Evolutionary conservation across 2,797 vertebrate genomes (phyloP), one percentile per base, ranked within the genome.

Genomic region (Mormyrops attenuatus): DNA sequence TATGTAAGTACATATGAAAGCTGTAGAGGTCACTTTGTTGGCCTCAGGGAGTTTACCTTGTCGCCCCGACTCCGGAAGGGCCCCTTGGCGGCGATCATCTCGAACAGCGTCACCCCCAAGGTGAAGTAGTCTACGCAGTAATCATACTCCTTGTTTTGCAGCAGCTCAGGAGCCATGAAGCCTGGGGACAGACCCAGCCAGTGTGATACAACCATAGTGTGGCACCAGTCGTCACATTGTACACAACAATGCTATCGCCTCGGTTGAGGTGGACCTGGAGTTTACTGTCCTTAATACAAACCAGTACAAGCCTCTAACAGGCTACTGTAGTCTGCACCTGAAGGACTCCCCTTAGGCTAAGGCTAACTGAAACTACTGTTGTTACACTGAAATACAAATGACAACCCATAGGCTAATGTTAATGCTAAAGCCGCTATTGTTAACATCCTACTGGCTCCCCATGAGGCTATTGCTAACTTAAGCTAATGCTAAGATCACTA

Each of bases 111-210:
- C 89, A 96, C 95, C 77, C 96, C 96, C 63, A 97, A 92, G 63
- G 96, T 97, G 26, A 96, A 96, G 89, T 96, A 96, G 90, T 96
- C 96, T 91, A 96, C 96, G 0, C 92, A 80, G 93, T 96, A 96
- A 91, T 96, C 93, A 1, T 96, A 96, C 41, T 94, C 90, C 91
- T 96, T 95, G 88, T 94, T 95, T 91, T 95, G 91, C 26, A 96
- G 88, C 87, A 96, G 92, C 91, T 96, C 96, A 87, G 96, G 96
- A 89, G 95, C 96, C 96, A 96, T 96, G 92, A 96, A 96, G 63
- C 96, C 96, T 96, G 6, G 0, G 63, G 22, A 85, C 8, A 63
- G 41, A 53, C n/a, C 20, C 20, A 26, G 3, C 5, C 2, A 26
- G 11, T 7, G 6, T 80, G 47, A 20, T 34, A 55, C 53, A 66